Conservation (phyloP, 2,113 vertebrate species). For the Tragelaphus buxtoni region DNA sequence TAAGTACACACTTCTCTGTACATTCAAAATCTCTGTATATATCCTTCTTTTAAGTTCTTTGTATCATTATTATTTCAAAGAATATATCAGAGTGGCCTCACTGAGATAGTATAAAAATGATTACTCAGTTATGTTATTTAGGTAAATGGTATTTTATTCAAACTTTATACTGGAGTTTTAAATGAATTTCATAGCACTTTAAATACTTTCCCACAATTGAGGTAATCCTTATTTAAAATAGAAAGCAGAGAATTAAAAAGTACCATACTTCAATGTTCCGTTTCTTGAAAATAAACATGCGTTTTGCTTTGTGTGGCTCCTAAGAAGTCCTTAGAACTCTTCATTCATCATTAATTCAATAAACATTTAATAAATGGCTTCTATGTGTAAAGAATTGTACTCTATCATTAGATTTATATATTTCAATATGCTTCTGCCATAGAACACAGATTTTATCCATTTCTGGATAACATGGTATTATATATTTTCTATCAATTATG, state of each 20-base stretch:
- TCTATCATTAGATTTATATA: neutral
- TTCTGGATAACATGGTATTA: neutral
- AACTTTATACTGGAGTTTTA: constrained; percentile 42
- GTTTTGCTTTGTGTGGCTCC: neutral
- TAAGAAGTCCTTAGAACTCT: neutral
- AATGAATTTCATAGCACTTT: neutral
- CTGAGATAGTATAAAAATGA: constrained; percentile 18
- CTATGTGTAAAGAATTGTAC: neutral
- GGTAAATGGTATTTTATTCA: neutral
- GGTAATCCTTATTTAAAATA: constrained; percentile 32
- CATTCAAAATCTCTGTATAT: constrained; percentile 19
- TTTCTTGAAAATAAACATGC: neutral
- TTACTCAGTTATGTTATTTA: constrained; percentile 33
- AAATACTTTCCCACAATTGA: neutral
- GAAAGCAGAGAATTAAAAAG: neutral
- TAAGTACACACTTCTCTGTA: neutral
- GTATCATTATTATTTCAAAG: constrained; percentile 45
- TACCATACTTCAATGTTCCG: neutral
- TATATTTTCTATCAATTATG: neutral
- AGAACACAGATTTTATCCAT: neutral
- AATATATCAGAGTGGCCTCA: neutral
- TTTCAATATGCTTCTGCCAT: neutral
- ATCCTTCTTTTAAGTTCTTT: neutral
- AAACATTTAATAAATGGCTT: neutral
- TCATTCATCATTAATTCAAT: constrained; percentile 17